Conservation (phyloP, 2,113 vertebrate genomes). For the Malurus melanocephalus region DNA sequence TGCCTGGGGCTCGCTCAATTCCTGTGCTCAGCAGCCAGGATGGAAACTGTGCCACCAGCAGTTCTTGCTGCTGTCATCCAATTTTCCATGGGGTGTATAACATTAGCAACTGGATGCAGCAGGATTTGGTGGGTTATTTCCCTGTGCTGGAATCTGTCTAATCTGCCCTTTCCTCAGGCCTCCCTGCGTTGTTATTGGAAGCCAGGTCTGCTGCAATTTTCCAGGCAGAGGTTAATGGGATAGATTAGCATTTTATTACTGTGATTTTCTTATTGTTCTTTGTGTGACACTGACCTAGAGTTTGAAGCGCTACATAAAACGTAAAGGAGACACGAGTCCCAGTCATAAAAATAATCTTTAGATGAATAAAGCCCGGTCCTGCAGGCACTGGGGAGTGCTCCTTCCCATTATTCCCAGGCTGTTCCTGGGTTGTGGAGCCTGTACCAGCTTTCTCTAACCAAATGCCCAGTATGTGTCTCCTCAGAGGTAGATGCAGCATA, state of each 20-base stretch:
- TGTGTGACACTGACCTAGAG: background rate
- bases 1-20: background rate
- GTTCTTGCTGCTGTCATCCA: slow-evolving; percentile 24
- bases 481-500: background rate
- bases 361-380: background rate
- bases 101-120: background rate
- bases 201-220: background rate
- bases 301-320: background rate
- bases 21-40: slow-evolving; percentile 42
- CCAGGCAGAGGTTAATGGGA: background rate
- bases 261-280: background rate
- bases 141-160: background rate
- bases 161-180: background rate
- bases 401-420: background rate
- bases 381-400: background rate
- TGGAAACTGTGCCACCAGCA: slow-evolving; percentile 38
- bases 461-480: background rate
- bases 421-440: background rate
- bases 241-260: slow-evolving; percentile 17
- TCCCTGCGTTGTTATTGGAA: background rate
- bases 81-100: background rate
- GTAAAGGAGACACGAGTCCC: background rate
- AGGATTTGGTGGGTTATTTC: slow-evolving; percentile 1
- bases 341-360: background rate
- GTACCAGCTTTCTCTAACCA: background rate